These are phyloP conservation scores for Pseudorhombus dupliciocellatus DNA, from an alignment of 2,113 vertebrate species.

Conservation along the genomic window DNA sequence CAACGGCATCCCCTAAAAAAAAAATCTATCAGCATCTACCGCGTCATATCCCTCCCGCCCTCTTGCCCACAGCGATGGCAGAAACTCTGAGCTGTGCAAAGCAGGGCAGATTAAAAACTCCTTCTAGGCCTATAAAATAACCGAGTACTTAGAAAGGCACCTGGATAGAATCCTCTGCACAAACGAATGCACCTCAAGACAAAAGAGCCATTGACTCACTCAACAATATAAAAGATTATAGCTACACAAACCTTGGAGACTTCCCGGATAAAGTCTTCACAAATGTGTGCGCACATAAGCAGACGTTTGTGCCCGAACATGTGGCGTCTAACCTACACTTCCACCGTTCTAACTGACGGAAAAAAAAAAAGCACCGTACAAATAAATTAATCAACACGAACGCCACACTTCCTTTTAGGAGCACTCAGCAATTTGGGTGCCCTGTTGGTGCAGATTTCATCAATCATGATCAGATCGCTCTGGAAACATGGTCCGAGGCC, in stretches of 20 bases:
- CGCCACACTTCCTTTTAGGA: slow-evolving; percentile 41
- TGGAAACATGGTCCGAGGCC: slow-evolving; percentile 53
- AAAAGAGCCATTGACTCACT: slow-evolving; percentile 65
- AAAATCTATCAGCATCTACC: slow-evolving; percentile 62
- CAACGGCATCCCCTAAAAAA: slow-evolving; percentile 51
- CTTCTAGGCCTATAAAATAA: slow-evolving; percentile 53
- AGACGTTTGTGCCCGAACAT: slow-evolving; percentile 44
- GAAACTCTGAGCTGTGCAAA: slow-evolving; percentile 51
- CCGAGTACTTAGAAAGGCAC: slow-evolving; percentile 48
- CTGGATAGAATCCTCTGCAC: slow-evolving; percentile 49
- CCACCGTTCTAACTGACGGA: slow-evolving; percentile 15
- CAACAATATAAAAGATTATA: slow-evolving; percentile 51
- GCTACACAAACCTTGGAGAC: slow-evolving; percentile 32
- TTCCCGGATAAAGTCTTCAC: slow-evolving; percentile 47
- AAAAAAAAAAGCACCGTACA: slow-evolving; percentile 36
- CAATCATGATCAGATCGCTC: slow-evolving; percentile 64
- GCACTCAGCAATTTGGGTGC: slow-evolving; percentile 48
- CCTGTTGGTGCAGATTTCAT: slow-evolving; percentile 55
- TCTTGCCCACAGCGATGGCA: slow-evolving; percentile 52
- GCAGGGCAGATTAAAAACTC: slow-evolving; percentile 56
- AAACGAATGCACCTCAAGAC: slow-evolving; percentile 50
- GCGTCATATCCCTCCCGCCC: slow-evolving; percentile 37
- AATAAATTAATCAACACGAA: slow-evolving; percentile 67
- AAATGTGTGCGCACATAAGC: slow-evolving; percentile 55
- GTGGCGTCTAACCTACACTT: slow-evolving; percentile 35